Conservation (phyloP, 1,140 invertebrate species). For the Gonatopus flavifemur region DNA sequence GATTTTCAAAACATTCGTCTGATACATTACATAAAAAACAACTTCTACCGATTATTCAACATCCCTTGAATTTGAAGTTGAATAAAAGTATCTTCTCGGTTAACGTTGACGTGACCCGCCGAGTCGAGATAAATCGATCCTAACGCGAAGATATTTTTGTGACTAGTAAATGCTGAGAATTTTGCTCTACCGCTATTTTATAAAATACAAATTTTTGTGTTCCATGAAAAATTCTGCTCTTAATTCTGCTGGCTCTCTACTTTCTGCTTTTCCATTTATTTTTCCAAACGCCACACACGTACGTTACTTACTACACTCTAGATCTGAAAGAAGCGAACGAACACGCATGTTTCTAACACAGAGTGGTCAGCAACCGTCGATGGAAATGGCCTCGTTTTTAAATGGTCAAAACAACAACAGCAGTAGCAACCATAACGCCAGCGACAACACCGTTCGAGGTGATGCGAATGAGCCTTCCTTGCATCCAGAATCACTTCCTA, state of each 20-base stretch:
- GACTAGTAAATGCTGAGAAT: no score
- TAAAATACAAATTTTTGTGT: no score
- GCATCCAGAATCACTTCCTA: slow-evolving; percentile 34
- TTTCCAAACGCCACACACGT: slow-evolving; percentile 53
- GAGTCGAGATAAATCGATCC: no score
- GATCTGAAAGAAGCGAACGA: slow-evolving; percentile 59
- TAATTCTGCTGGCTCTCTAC: slow-evolving; percentile 36
- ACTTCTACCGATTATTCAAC: no score
- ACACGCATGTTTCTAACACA: slow-evolving; percentile 60
- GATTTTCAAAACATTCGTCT: no score
- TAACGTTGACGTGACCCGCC: no score
- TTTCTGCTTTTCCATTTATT: slow-evolving; percentile 44
- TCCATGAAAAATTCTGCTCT: no score
- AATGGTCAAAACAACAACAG: slow-evolving; percentile 65
- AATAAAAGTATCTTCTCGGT: no score
- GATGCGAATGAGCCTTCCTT: slow-evolving; percentile 27
- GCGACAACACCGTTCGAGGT: slow-evolving; percentile 28
- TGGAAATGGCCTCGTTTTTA: slow-evolving; percentile 65
- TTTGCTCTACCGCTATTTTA: no score
- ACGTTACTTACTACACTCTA: slow-evolving; percentile 56
- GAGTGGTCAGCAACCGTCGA: slow-evolving; percentile 56
- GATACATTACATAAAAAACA: no score
- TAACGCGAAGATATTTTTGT: no score
- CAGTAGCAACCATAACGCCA: slow-evolving; percentile 42
- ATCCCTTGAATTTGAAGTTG: no score